phyloP scores from a whole-genome alignment of 2,797 vertebrate genomes.

The Neomorphus geoffroyi region DNA sequence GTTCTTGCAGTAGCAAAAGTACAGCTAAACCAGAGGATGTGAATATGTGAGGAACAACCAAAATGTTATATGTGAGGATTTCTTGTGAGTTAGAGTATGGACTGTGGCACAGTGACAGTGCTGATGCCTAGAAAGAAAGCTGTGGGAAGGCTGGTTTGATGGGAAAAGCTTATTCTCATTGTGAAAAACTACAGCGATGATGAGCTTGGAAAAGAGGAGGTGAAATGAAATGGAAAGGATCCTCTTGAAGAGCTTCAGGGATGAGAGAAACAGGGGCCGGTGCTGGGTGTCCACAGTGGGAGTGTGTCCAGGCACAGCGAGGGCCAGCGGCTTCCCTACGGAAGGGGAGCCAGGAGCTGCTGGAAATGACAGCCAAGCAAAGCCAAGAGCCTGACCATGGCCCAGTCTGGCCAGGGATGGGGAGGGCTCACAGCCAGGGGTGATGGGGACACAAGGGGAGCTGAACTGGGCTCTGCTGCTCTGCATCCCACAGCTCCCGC shows the following conservation, averaged over 20 bases:
- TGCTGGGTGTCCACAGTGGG: not conserved
- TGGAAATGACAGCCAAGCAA: not conserved
- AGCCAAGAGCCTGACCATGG: not conserved
- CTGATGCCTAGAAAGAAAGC: not conserved
- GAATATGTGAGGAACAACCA: not conserved
- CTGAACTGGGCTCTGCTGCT: not conserved
- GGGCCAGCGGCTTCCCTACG: rapidly evolving
- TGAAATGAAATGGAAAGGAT: not conserved
- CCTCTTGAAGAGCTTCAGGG: not conserved
- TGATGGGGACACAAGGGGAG: not conserved
- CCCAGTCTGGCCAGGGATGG: not conserved
- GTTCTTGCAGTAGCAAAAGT: not conserved
- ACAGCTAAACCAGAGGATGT: not conserved
- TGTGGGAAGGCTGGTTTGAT: not conserved
- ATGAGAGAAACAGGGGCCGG: not conserved
- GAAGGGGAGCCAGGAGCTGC: not conserved
- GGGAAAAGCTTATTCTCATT: not conserved
- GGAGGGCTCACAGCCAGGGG: rapidly evolving
- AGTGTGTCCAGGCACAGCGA: not conserved
- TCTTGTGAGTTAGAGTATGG: not conserved
- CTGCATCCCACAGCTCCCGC: not conserved
- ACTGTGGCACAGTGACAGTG: not conserved
- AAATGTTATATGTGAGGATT: not conserved
- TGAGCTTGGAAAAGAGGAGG: not conserved
- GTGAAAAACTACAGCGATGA: not conserved